Conservation (phyloP, 1,140 invertebrate genomes). For the Anastatus disparis region DNA sequence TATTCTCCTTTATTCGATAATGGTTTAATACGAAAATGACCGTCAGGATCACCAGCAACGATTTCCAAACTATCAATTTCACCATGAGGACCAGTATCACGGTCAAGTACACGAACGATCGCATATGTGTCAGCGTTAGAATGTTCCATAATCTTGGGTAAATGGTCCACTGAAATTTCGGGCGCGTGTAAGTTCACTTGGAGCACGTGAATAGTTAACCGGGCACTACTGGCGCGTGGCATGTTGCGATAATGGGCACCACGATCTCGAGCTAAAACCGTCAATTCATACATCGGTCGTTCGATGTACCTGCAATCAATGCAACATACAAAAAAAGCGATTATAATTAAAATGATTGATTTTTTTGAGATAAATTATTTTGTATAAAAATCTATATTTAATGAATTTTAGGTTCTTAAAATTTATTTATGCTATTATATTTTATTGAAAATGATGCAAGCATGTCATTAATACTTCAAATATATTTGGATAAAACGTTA, state of each 20-base stretch:
- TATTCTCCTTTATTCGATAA: slow-evolving; percentile 71
- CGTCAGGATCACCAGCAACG: slow-evolving; percentile 86
- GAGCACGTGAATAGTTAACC: slow-evolving; percentile 80
- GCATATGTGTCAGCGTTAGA: slow-evolving; percentile 89
- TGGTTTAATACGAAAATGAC: slow-evolving; percentile 82
- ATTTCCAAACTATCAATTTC: slow-evolving; percentile 86
- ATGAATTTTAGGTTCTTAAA: too few relatives aligned
- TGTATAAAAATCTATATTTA: too few relatives aligned
- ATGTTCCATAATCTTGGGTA: slow-evolving; percentile 86
- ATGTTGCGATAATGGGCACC: slow-evolving; percentile 74
- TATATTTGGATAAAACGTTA: too few relatives aligned
- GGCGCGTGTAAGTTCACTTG: slow-evolving; percentile 90
- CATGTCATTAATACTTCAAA: too few relatives aligned
- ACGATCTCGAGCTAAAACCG: slow-evolving; percentile 85
- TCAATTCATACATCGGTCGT: slow-evolving; percentile 76
- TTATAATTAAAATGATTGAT: too few relatives aligned
- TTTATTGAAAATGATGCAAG: too few relatives aligned
- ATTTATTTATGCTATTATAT: too few relatives aligned
- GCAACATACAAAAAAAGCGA: too few relatives aligned
- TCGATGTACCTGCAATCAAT: slow-evolving; percentile 70
- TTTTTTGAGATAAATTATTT: too few relatives aligned
- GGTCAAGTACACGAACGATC: slow-evolving; percentile 85
- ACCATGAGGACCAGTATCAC: slow-evolving; percentile 85
- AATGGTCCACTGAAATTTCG: slow-evolving; percentile 80
- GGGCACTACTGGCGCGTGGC: slow-evolving; percentile 75